These are phyloP conservation scores for Microcebus tavaratra DNA, from an alignment of 2,113 vertebrate species.

Conservation along the genomic window DNA sequence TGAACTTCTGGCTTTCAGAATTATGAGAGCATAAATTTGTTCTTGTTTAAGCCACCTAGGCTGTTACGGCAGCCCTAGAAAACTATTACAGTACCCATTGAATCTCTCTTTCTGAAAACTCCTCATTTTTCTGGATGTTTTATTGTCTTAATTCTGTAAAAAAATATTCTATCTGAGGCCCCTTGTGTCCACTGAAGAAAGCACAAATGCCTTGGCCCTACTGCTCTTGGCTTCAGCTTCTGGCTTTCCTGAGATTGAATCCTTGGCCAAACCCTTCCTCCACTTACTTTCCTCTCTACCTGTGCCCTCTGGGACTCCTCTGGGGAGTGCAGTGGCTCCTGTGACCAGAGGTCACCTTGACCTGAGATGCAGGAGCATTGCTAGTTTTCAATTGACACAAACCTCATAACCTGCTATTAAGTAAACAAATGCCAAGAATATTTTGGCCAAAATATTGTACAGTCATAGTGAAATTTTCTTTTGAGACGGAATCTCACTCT, in stretches of 20 bases:
- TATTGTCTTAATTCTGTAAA: conserved; percentile 3
- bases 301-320: not conserved
- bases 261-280: not conserved
- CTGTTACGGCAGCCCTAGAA: not conserved
- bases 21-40: not conserved
- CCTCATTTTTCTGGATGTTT: not conserved
- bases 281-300: too few species aligned
- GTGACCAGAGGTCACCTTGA: not conserved
- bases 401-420: not conserved
- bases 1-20: not conserved
- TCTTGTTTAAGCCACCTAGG: not conserved
- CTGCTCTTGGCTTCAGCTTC: not conserved
- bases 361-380: not conserved
- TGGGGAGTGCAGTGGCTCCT: not conserved
- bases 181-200: not conserved
- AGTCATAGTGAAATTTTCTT: not conserved
- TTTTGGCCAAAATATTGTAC: not conserved
- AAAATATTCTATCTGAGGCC: not conserved
- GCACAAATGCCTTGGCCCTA: not conserved
- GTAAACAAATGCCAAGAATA: not conserved
- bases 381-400: not conserved
- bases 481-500: too few species aligned
- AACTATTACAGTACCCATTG: not conserved
- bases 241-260: not conserved
- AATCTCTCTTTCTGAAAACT: not conserved